Evolutionary conservation across 2,888 invertebrate species (phyloP).

Genomic region (Leuctra nigra): DNA sequence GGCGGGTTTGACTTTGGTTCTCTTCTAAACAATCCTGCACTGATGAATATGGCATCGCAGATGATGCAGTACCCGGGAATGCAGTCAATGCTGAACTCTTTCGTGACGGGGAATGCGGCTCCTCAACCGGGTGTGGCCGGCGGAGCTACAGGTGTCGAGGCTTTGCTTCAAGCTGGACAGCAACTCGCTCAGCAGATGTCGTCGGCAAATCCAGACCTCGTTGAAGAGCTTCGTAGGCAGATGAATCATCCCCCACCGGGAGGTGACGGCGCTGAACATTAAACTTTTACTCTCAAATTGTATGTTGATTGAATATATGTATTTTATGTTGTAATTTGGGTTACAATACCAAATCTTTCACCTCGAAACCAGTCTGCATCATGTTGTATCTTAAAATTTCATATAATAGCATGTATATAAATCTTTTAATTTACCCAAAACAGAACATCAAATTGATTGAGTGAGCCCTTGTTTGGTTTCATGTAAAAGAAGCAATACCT

Average conservation of each 20-base stretch:
- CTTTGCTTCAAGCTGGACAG: constrained; percentile 49
- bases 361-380: no score
- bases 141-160: neutral
- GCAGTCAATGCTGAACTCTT: constrained; percentile 51
- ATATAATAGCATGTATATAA: no score
- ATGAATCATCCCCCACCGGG: constrained; percentile 41
- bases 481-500: no score
- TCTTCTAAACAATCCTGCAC: constrained; percentile 70
- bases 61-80: constrained; percentile 80
- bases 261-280: neutral
- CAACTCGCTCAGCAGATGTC: constrained; percentile 78
- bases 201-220: constrained; percentile 71
- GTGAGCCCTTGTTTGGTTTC: no score
- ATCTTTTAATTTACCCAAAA: no score
- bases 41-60: constrained; percentile 78
- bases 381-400: no score
- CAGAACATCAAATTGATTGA: no score
- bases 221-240: constrained; percentile 64
- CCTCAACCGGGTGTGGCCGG: neutral
- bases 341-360: no score
- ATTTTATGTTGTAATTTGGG: no score
- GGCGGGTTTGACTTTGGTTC: constrained; percentile 45
- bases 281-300: neutral
- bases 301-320: no score
- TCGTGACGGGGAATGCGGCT: neutral